A percentile compares a stretch with the other conserved stretches of the same genome.
Evolutionary conservation across 1,140 invertebrate genomes (phyloP).

Genomic region (Parapsyche elsis): DNA sequence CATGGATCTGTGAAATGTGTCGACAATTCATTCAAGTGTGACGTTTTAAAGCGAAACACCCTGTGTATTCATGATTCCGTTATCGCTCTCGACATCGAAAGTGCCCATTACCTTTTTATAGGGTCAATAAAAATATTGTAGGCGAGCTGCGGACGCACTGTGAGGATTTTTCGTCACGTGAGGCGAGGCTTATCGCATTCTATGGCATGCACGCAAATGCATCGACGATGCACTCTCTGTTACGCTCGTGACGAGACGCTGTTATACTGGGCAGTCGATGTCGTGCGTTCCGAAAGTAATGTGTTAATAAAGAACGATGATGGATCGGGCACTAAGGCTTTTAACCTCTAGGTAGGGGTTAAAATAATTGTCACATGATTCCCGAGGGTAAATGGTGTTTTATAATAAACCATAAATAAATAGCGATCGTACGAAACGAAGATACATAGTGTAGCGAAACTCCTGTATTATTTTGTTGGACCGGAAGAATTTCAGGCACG

Average conservation of each 20-base stretch:
- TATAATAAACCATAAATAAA: too few species aligned
- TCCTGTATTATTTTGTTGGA: neutral
- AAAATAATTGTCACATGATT: too few species aligned
- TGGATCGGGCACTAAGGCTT: constrained; percentile 13
- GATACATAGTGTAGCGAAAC: too few species aligned
- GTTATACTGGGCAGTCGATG: neutral
- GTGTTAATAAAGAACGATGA: constrained; percentile 37
- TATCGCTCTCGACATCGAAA: constrained; percentile 1
- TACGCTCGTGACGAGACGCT: neutral
- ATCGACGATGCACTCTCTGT: neutral
- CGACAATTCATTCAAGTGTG: too few species aligned
- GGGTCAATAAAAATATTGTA: neutral
- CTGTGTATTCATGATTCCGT: neutral
- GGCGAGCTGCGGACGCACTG: neutral
- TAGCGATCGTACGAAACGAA: too few species aligned
- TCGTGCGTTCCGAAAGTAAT: constrained; percentile 12
- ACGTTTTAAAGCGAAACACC: too few species aligned
- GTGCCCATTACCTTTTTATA: neutral
- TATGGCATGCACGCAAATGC: neutral
- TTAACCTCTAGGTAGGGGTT: too few species aligned
- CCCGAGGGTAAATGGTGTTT: too few species aligned
- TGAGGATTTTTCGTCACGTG: too few species aligned
- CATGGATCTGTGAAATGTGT: too few species aligned
- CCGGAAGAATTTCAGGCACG: constrained; percentile 47
- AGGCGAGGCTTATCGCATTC: neutral